A percentile compares a stretch with the other conserved stretches of the same genome.
Conservation (phyloP, 2,888 invertebrate genomes). For the Rotaria socialis region DNA sequence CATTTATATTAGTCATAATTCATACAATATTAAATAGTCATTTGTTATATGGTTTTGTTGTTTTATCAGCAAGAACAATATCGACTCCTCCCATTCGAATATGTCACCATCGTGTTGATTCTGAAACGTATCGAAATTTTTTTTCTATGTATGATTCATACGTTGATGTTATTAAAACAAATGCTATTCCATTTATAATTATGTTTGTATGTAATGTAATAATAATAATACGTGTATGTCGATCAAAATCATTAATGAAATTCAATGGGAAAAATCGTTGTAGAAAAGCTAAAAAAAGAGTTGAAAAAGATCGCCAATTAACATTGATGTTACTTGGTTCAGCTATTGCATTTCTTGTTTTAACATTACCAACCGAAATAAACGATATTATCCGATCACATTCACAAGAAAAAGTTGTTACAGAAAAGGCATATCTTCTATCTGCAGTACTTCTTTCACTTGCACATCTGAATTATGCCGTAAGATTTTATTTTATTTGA, state of each 20-base stretch:
- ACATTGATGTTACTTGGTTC: slow-evolving; percentile 29
- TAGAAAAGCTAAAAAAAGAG: neutral
- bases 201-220: slow-evolving; percentile 30
- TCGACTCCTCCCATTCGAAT: neutral
- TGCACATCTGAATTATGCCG: slow-evolving; percentile 33
- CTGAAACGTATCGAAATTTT: neutral
- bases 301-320: slow-evolving; percentile 30
- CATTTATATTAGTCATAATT: neutral
- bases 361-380: slow-evolving; percentile 22
- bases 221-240: slow-evolving; percentile 14
- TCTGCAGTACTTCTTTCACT: neutral
- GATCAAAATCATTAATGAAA: neutral
- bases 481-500: neutral
- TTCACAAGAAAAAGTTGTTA: neutral
- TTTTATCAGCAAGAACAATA: neutral
- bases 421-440: neutral
- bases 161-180: slow-evolving; percentile 20
- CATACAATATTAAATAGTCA: slow-evolving; percentile 28
- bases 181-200: slow-evolving; percentile 21
- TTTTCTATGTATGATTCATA: neutral
- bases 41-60: slow-evolving; percentile 26
- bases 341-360: neutral
- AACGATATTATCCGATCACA: slow-evolving; percentile 26
- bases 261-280: neutral
- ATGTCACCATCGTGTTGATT: neutral